Evolutionary conservation across 2,888 invertebrate species (phyloP).

Genomic region (Helicoverpa assulta): DNA sequence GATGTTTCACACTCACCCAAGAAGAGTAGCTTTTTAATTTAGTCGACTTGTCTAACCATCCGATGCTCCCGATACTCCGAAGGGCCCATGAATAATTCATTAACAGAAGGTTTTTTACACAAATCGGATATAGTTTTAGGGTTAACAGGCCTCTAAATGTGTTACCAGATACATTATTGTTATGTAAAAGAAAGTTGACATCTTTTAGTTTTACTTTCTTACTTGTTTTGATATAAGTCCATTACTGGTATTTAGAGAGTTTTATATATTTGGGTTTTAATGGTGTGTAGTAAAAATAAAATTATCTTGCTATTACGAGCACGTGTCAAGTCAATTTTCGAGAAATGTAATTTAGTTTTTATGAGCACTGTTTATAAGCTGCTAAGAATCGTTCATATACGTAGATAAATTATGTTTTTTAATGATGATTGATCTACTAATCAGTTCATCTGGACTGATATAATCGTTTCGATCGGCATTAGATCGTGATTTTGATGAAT

Average conservation of each 20-base stretch:
- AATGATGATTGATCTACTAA: background rate
- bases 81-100: conserved; percentile 66
- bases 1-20: conserved; percentile 15
- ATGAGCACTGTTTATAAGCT: background rate
- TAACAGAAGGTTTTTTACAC: conserved; percentile 50
- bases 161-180: conserved; percentile 53
- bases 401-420: background rate
- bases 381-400: background rate
- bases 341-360: background rate
- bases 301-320: conserved; percentile 11
- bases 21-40: conserved; percentile 37
- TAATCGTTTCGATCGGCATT: background rate
- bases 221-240: conserved; percentile 44
- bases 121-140: conserved; percentile 66
- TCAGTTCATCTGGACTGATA: background rate
- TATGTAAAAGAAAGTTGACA: conserved; percentile 61
- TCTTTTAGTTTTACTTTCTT: conserved; percentile 52
- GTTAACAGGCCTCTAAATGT: conserved; percentile 56
- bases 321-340: conserved; percentile 26
- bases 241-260: conserved; percentile 51
- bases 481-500: background rate
- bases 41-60: conserved; percentile 39
- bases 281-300: conserved; percentile 25
- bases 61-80: conserved; percentile 52
- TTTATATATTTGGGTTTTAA: conserved; percentile 16